Evolutionary conservation across 1,140 invertebrate species (phyloP), one percentile per base, ranked within the genome.

Genomic region (Pinna nobilis): DNA sequence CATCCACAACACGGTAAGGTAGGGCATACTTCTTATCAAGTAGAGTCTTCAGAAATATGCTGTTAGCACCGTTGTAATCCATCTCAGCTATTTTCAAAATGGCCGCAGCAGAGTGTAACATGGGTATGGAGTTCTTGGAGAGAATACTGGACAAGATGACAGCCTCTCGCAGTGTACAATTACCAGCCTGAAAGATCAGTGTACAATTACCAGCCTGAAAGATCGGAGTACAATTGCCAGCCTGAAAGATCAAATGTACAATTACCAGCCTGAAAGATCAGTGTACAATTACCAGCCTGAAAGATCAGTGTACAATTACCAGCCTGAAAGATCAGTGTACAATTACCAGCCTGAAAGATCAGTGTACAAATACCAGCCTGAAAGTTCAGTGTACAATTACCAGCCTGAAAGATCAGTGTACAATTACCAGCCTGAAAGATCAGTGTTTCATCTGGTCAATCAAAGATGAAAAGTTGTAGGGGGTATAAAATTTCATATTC

Each of bases 21-120:
- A 99, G 89, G 1, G 98, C 97, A 91, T 99, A 99, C 88, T 98
- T 98, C 89, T 99, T 99, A 85, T 99, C 97, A 67, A 99, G 93
- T 61, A 99, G 93, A 84, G 97, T 95, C 53, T 96, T 91, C 32
- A 99, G 90, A 84, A 99, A 98, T 80, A 99, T 97, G 59, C 96
- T 98, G 89, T 95, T 99, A 1, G 97, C 96, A n/a, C 98, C 97
- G 57, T 93, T 96, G 84, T 99, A 99, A 76, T 95, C 95, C 97
- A 99, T 98, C 91, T 98, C 96, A 35, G 97, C 97, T 72, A 99
- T 96, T 91, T 90, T 84, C 44, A 89, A 82, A 79, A 99, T 93
- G 28, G 97, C 96, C 18, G 98, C 97, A 57, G 96, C 95, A 0
- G 97, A 98, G 89, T 99, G 97, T n/a, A 98, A 90, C 61, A 98